A percentile compares a stretch with the other conserved stretches of the same genome.
phyloP scores from a whole-genome alignment of 2,888 invertebrate species.

The Alviniconcha strummeri region DNA sequence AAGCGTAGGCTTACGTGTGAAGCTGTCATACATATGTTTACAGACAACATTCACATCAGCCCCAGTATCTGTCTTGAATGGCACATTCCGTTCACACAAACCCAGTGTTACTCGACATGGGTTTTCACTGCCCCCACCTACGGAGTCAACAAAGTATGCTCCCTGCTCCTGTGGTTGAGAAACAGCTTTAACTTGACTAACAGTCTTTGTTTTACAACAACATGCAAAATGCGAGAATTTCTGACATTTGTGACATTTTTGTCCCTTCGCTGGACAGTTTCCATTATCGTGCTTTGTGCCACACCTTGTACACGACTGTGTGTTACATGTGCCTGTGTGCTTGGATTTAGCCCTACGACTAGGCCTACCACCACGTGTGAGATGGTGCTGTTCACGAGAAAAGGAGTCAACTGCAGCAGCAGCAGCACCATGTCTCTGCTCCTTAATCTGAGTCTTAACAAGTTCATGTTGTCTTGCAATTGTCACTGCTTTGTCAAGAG shows the following conservation, averaged over 20 bases:
- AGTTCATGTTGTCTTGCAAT: background rate
- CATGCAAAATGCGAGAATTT: background rate
- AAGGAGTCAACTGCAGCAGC: too few species aligned
- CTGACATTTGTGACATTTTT: background rate
- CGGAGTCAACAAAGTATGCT: background rate
- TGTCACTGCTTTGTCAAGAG: background rate
- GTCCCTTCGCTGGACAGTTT: conserved; percentile 6
- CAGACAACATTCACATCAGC: background rate
- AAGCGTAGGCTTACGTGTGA: background rate
- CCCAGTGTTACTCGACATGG: too few species aligned
- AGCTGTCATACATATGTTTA: background rate
- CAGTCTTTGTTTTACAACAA: background rate
- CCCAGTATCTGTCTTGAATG: background rate
- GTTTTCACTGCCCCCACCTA: too few species aligned
- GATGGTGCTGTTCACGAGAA: too few species aligned
- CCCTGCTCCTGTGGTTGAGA: background rate
- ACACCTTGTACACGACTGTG: background rate
- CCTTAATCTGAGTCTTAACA: background rate
- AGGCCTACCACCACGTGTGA: background rate
- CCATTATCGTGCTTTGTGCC: background rate
- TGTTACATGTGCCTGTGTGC: background rate
- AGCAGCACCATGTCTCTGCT: background rate
- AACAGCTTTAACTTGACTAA: too few species aligned
- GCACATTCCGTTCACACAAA: background rate
- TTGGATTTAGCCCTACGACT: too few species aligned